Percentiles rank a stretch among this genome's conserved stretches.
Evolutionary conservation across 2,113 vertebrate species (phyloP).

Genomic region (Geococcyx californianus): DNA sequence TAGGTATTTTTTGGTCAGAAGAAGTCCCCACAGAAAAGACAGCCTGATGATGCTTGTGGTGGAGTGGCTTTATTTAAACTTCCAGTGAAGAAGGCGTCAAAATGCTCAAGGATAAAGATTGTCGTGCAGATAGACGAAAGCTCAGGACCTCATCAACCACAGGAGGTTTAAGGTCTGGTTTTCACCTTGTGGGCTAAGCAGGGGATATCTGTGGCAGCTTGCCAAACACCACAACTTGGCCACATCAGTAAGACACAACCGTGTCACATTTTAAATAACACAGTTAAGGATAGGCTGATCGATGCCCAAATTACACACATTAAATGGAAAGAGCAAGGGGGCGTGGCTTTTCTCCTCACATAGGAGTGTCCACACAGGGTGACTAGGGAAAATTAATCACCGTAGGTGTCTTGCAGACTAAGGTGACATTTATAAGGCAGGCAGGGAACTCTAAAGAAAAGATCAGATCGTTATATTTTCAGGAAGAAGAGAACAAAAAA

Average conservation of each 20-base stretch:
- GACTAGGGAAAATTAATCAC: not conserved
- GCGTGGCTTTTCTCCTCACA: not conserved
- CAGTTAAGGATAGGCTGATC: not conserved
- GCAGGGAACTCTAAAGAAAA: not conserved
- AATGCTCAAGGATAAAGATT: not conserved
- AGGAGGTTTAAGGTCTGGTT: not conserved
- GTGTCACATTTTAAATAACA: not conserved
- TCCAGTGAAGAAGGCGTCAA: fast-evolving
- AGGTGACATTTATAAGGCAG: not conserved
- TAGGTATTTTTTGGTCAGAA: not conserved
- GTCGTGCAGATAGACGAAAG: not conserved
- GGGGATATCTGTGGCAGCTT: not conserved
- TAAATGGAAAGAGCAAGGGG: not conserved
- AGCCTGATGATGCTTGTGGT: not conserved
- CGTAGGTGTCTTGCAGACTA: not conserved
- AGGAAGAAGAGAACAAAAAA: no score
- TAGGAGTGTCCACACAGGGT: no score
- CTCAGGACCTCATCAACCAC: not conserved
- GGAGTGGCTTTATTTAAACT: not conserved
- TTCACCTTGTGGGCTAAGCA: not conserved
- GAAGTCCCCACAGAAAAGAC: not conserved
- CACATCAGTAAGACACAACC: not conserved
- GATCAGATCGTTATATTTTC: not conserved
- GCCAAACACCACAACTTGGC: not conserved
- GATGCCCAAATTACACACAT: not conserved